Conservation (phyloP, 1,140 invertebrate genomes). For the Spodoptera litura region DNA sequence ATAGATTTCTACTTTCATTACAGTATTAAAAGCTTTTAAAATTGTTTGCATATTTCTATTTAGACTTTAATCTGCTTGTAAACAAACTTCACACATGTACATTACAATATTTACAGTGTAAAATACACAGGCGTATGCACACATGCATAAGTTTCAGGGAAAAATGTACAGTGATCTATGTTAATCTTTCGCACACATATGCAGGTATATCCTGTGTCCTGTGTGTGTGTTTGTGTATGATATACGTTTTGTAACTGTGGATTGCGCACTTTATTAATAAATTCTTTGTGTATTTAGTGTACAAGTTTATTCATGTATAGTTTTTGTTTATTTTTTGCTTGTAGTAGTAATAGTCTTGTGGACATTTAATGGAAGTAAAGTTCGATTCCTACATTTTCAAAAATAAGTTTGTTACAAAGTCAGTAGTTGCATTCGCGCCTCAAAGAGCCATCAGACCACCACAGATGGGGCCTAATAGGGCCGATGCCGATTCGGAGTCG, state of each 20-base stretch:
- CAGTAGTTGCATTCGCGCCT: no score
- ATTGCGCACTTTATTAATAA: constrained; percentile 47
- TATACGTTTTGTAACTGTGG: constrained; percentile 50
- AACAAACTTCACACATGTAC: constrained; percentile 23
- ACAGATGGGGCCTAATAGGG: no score
- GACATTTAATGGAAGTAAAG: no score
- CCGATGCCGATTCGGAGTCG: no score
- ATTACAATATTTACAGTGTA: constrained; percentile 19
- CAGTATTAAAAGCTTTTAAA: constrained; percentile 49
- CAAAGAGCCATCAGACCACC: no score
- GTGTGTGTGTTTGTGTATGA: constrained; percentile 30
- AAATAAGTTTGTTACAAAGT: no score
- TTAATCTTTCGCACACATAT: constrained; percentile 56
- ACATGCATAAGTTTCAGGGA: constrained; percentile 50
- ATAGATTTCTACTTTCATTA: constrained; percentile 50
- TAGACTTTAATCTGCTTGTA: constrained; percentile 32
- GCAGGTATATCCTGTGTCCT: constrained; percentile 51
- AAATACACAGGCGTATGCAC: constrained; percentile 50
- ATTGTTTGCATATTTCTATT: constrained; percentile 46
- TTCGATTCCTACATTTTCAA: no score
- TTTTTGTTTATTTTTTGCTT: constrained; percentile 3
- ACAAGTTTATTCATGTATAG: constrained; percentile 18
- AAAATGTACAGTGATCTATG: constrained; percentile 44
- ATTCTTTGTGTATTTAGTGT: constrained; percentile 35
- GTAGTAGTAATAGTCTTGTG: neutral